phyloP scores from a whole-genome alignment of 2,797 vertebrate genomes.

The Uromys caudimaculatus region DNA sequence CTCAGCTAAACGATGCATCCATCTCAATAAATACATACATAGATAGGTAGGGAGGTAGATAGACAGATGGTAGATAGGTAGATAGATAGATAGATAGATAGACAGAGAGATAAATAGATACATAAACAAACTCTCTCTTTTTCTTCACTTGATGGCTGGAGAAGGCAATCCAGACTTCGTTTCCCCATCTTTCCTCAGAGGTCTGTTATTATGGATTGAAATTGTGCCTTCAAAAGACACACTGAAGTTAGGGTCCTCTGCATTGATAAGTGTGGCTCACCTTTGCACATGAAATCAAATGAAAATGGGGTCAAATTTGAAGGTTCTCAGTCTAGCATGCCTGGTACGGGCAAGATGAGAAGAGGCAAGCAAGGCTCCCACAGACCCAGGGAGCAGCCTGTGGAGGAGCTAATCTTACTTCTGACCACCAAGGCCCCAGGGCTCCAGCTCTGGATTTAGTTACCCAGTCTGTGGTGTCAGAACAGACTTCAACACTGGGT shows the following conservation, averaged over 20 bases:
- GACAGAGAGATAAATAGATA: neutral
- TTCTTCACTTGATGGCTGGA: neutral
- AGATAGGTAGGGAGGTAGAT: no score
- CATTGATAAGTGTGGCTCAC: neutral
- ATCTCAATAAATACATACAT: no score
- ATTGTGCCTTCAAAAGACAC: neutral
- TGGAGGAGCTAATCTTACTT: neutral
- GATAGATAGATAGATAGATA: no score
- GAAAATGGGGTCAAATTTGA: neutral
- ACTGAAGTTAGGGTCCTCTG: neutral
- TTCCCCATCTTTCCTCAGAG: neutral
- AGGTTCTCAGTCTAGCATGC: neutral
- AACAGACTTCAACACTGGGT: neutral
- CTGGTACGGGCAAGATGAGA: neutral
- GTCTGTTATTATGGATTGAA: neutral
- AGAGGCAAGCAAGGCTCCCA: neutral
- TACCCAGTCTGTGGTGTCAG: neutral
- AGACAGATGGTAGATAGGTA: no score
- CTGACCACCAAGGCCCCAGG: neutral
- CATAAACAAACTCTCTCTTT: neutral
- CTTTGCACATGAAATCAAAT: neutral
- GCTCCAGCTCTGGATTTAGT: neutral
- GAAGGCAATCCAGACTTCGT: neutral
- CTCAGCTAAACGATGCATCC: neutral
- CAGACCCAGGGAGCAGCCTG: neutral